Evolutionary conservation across 2,113 vertebrate genomes (phyloP), one percentile per base, ranked within the genome.

Genomic region (Speoplatyrhinus poulsoni): DNA sequence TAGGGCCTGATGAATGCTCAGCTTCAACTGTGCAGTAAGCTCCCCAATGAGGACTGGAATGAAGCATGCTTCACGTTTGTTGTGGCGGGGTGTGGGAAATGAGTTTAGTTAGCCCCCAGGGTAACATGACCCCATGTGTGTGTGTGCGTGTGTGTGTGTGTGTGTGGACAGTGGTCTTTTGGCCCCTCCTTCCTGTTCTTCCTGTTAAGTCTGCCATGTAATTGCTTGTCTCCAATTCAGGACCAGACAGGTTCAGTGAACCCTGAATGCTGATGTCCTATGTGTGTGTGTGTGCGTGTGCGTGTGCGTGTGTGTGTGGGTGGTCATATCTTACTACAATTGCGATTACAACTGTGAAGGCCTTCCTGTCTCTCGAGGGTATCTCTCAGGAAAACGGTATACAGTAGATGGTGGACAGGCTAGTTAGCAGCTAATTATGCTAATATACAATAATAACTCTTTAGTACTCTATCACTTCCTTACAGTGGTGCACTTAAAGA

Each of bases 201-300:
- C 15, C 68, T 79, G 70, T 75, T 76, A 65, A 76, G 46, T 65
- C 60, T 74, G 68, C 54, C n/a, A 17, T 57, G 61, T 76, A 70
- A 68, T 73, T 60, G 67, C 70, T 62, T 52, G 46, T 67, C 56
- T 78, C 62, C 76, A 68, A 70, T 64, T 73, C 75, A 60, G 49
- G 70, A 74, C 53, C 58, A 46, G 55, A 59, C 79, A 46, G 69
- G 73, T 60, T n/a, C 32, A 33, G 54, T 67, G 60, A 59, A 62
- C 60, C 60, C 58, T 62, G 15, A 13, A 32, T 53, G 46, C 65
- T 53, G 60, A 36, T 32, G 62, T 62, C 50, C 54, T 46, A 46
- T 19, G n/a, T 53, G 58, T 68, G 56, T 57, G 48, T 47, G 55
- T 52, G 70, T 67, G 36, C 5, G 36, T 41, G 5, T 41, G 36